These are phyloP conservation scores for Triplophysa bombifrons DNA, from an alignment of 2,797 vertebrate genomes.

Conservation along the genomic window DNA sequence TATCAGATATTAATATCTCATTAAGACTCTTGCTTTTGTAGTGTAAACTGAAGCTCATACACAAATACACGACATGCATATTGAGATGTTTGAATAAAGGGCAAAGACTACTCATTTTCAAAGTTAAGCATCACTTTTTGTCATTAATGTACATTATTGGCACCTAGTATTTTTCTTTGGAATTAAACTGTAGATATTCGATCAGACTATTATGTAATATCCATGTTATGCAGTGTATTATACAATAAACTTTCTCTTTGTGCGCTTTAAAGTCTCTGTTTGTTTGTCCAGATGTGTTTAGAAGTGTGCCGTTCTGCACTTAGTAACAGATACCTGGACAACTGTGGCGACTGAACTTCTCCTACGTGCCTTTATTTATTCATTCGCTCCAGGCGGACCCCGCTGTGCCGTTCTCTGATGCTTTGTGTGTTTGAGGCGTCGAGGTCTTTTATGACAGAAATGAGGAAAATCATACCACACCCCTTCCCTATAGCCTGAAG, in stretches of 20 bases:
- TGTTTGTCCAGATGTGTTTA: constrained; percentile 1
- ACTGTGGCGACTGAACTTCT: constrained; percentile 40
- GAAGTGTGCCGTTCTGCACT: constrained; percentile 24
- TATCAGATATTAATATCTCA: too few species aligned
- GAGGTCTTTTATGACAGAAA: constrained; percentile 52
- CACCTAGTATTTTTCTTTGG: too few species aligned
- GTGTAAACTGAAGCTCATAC: too few species aligned
- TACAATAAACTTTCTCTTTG: not conserved
- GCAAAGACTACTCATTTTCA: too few species aligned
- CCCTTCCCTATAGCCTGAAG: constrained; percentile 55
- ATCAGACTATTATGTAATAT: too few species aligned
- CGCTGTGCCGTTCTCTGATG: constrained; percentile 40
- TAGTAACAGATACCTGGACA: constrained; percentile 37
- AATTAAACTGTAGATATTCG: too few species aligned
- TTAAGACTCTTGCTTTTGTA: too few species aligned
- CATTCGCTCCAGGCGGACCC: constrained; percentile 35
- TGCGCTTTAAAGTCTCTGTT: constrained; percentile 8
- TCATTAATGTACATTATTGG: too few species aligned
- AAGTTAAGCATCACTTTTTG: too few species aligned
- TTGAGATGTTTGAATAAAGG: too few species aligned
- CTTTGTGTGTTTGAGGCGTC: constrained; percentile 46
- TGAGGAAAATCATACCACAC: constrained; percentile 54
- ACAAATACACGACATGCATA: too few species aligned
- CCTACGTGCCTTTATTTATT: constrained; percentile 50
- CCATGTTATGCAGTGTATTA: too few species aligned